These are phyloP conservation scores for Mesitornis unicolor DNA, from an alignment of 2,113 vertebrate genomes.

Conservation along the genomic window DNA sequence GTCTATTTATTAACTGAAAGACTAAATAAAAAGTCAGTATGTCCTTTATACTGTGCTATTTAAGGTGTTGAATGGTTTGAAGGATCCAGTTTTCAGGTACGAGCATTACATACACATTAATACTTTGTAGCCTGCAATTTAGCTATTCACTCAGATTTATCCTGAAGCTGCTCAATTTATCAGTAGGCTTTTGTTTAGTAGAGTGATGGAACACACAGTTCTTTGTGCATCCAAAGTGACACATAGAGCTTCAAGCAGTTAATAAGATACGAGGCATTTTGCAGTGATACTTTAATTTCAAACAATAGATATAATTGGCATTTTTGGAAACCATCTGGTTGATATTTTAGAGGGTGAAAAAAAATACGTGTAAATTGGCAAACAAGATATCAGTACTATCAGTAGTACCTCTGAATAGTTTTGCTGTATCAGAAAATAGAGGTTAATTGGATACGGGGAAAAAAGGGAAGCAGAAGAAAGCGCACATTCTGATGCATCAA, in stretches of 20 bases:
- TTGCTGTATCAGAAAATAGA: not conserved
- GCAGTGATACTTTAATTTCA: not conserved
- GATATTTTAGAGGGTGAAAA: not conserved
- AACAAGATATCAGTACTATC: not conserved
- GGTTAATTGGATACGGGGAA: not conserved
- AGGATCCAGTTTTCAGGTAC: not conserved
- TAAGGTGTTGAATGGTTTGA: not conserved
- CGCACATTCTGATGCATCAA: not conserved
- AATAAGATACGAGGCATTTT: not conserved
- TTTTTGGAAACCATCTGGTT: constrained; percentile 40
- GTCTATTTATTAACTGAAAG: not conserved
- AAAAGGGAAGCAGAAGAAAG: not conserved
- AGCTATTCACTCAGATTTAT: not conserved
- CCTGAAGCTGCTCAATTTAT: not conserved
- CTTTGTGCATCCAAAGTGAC: not conserved
- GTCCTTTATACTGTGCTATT: not conserved
- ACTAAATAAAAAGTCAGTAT: not conserved
- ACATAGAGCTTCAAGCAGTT: not conserved
- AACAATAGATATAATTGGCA: constrained; percentile 5
- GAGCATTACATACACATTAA: not conserved
- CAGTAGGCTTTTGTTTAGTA: not conserved
- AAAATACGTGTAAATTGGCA: not conserved
- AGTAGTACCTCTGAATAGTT: not conserved
- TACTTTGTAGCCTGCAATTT: not conserved
- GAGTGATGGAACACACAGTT: not conserved